Conservation (phyloP, 2,797 vertebrate species). For the Channa striata region DNA sequence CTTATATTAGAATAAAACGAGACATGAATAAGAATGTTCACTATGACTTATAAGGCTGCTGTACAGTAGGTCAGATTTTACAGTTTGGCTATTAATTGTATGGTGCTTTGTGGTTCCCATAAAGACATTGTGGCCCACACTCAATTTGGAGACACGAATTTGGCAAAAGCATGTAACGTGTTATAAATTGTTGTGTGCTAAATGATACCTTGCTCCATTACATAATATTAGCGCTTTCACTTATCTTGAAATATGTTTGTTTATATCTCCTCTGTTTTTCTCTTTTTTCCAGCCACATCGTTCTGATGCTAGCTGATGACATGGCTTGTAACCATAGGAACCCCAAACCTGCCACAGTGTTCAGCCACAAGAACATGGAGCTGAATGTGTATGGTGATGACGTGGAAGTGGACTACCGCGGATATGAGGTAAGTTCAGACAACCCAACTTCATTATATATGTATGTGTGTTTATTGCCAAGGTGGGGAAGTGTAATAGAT, state of each 20-base stretch:
- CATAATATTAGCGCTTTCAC: no score
- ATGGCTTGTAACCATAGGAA: conserved; percentile 99
- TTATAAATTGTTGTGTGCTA: neutral
- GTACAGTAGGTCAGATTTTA: no score
- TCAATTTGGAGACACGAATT: neutral
- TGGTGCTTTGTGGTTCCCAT: no score
- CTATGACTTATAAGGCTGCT: no score
- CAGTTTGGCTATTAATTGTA: no score
- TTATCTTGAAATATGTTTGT: neutral
- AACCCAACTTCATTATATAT: neutral
- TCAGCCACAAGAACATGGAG: conserved; percentile 99
- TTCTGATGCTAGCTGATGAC: conserved; percentile 98
- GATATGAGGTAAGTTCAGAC: conserved; percentile 90
- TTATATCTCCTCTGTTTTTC: neutral
- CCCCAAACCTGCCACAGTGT: conserved; percentile 97
- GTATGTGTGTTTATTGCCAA: no score
- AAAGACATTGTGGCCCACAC: no score
- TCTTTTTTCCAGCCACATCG: conserved; percentile 89
- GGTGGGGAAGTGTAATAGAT: neutral
- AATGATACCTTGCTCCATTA: neutral
- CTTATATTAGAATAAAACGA: no score
- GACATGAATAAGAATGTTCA: no score
- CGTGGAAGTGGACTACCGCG: conserved; percentile 98
- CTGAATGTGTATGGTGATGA: conserved; percentile 98
- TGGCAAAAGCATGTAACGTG: neutral